Evolutionary conservation across 2,113 vertebrate species (phyloP).

Genomic region (Merops nubicus): DNA sequence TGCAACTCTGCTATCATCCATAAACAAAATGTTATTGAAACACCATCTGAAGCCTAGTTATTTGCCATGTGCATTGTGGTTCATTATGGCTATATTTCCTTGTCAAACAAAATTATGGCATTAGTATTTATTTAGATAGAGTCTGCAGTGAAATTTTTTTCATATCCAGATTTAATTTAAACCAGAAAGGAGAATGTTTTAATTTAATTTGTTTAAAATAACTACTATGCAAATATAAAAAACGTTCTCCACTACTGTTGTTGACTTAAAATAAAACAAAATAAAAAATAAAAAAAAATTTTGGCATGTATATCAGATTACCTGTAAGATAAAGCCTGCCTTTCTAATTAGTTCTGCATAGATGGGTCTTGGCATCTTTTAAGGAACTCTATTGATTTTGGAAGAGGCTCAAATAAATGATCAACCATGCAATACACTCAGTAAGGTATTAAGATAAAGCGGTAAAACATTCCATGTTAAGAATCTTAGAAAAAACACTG

Average conservation of each 20-base stretch:
- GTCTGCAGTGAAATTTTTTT: neutral
- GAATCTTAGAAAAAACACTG: neutral
- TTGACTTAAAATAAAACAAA: neutral
- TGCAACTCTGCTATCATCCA: neutral
- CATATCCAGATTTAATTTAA: neutral
- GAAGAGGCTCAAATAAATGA: neutral
- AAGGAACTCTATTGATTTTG: neutral
- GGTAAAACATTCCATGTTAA: neutral
- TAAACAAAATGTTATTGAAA: neutral
- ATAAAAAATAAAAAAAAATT: neutral
- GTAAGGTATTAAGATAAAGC: neutral
- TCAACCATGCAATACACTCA: neutral
- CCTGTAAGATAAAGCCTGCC: neutral
- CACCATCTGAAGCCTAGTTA: neutral
- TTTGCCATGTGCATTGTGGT: neutral
- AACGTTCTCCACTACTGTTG: neutral
- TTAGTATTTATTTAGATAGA: neutral
- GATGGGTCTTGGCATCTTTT: neutral
- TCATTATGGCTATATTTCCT: neutral
- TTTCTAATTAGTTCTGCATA: neutral
- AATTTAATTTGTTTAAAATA: neutral
- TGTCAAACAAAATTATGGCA: neutral
- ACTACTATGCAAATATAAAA: neutral
- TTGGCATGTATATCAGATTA: neutral
- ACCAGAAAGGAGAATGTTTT: neutral